These are phyloP conservation scores for Tiliacea aurago DNA, from an alignment of 2,888 invertebrate species.

Conservation along the genomic window DNA sequence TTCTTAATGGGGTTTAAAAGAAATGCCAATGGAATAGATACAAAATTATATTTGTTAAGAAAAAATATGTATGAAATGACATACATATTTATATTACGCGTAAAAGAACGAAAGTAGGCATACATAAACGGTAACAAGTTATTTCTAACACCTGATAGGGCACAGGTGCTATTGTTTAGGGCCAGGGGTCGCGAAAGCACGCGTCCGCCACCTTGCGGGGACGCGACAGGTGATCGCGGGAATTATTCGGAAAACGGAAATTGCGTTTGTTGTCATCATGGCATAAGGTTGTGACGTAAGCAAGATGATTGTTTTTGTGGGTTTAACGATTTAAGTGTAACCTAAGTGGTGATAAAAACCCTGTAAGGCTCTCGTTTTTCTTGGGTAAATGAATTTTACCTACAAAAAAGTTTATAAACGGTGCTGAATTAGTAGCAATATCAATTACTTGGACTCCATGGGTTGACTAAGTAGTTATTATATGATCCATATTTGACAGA, in stretches of 20 bases:
- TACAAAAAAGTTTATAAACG: not conserved
- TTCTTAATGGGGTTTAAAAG: not conserved
- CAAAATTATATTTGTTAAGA: not conserved
- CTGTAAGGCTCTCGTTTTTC: not conserved
- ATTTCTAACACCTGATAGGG: slow-evolving; percentile 66
- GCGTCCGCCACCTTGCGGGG: slow-evolving; percentile 75
- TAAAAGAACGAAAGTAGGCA: slow-evolving; percentile 56
- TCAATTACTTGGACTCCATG: not conserved
- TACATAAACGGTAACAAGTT: slow-evolving; percentile 52
- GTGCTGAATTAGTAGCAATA: not conserved
- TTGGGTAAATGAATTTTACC: not conserved
- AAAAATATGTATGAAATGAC: not conserved
- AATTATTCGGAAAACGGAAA: slow-evolving; percentile 78
- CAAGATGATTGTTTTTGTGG: not conserved
- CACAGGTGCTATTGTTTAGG: slow-evolving; percentile 68
- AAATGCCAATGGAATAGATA: not conserved
- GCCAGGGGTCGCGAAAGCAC: slow-evolving; percentile 66
- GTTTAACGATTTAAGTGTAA: not conserved
- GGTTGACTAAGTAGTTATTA: not conserved
- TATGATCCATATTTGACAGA: not conserved
- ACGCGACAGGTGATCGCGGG: slow-evolving; percentile 79
- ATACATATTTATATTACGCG: not conserved
- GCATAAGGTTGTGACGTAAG: slow-evolving; percentile 41
- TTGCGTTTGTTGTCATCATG: slow-evolving; percentile 65
- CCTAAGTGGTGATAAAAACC: not conserved